phyloP scores from a whole-genome alignment of 2,113 vertebrate genomes.

The Furnarius figulus region DNA sequence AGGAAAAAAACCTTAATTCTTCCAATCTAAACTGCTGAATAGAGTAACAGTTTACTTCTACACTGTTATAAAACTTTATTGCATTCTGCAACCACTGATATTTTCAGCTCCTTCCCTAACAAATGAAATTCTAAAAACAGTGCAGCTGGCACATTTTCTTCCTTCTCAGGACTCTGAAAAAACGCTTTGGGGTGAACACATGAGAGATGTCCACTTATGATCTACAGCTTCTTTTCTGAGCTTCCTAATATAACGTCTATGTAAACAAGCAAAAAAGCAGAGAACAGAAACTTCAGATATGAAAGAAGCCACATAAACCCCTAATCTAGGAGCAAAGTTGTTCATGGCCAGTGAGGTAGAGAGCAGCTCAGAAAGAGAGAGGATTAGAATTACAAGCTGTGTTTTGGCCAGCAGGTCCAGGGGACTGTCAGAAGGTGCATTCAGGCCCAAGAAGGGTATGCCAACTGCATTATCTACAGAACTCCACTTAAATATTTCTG shows the following conservation, averaged over 20 bases:
- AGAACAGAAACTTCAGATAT: not conserved
- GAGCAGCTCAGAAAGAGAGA: not conserved
- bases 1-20: not conserved
- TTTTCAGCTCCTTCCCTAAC: not conserved
- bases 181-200: not conserved
- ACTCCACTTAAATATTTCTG: not conserved
- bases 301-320: not conserved
- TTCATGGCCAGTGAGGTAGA: not conserved
- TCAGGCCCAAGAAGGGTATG: not conserved
- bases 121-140: not conserved
- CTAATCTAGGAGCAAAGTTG: not conserved
- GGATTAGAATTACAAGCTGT: not conserved
- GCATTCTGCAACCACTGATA: not conserved
- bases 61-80: not conserved
- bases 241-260: not conserved
- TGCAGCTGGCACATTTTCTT: not conserved
- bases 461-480: accelerated
- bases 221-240: not conserved
- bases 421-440: not conserved
- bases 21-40: not conserved
- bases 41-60: not conserved
- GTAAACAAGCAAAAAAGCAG: not conserved
- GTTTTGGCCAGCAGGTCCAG: not conserved
- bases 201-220: not conserved
- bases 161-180: not conserved